Conservation (phyloP, 1,140 invertebrate genomes). For the Chionoecetes opilio region DNA sequence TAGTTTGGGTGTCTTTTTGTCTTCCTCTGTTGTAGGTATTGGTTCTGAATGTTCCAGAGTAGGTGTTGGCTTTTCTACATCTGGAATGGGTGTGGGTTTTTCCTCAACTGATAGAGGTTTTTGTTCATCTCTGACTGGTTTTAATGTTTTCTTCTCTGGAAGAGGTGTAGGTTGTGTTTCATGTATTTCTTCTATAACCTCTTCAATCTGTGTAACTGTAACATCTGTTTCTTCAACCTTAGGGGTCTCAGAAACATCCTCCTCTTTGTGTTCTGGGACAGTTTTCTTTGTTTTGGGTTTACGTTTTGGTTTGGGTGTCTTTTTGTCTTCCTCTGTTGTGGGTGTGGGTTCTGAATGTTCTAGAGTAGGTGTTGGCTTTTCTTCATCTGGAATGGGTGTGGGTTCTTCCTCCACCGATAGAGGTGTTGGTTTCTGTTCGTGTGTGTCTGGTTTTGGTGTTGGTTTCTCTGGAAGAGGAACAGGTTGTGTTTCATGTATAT, state of each 20-base stretch:
- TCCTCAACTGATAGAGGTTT: background rate
- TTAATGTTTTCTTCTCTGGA: background rate
- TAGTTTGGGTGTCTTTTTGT: conserved; percentile 4
- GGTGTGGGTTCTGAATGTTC: background rate
- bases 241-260: too few relatives aligned
- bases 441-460: conserved; percentile 49
- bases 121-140: too few relatives aligned
- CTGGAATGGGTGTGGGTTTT: background rate
- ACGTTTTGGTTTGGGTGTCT: too few relatives aligned
- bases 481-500: background rate
- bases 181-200: background rate
- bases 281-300: too few relatives aligned
- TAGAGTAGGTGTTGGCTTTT: background rate
- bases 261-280: too few relatives aligned
- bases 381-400: background rate
- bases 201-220: too few relatives aligned
- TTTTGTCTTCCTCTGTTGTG: too few relatives aligned
- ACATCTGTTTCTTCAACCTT: too few relatives aligned
- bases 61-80: background rate
- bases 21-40: background rate
- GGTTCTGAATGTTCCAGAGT: background rate
- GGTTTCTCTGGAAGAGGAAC: conserved; percentile 43
- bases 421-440: background rate
- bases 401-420: background rate
- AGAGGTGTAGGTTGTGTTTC: background rate